Evolutionary conservation across 30 jellyfish, hydroid and myxozoan species (phyloP).

Genomic region (Sanderia malayensis): DNA sequence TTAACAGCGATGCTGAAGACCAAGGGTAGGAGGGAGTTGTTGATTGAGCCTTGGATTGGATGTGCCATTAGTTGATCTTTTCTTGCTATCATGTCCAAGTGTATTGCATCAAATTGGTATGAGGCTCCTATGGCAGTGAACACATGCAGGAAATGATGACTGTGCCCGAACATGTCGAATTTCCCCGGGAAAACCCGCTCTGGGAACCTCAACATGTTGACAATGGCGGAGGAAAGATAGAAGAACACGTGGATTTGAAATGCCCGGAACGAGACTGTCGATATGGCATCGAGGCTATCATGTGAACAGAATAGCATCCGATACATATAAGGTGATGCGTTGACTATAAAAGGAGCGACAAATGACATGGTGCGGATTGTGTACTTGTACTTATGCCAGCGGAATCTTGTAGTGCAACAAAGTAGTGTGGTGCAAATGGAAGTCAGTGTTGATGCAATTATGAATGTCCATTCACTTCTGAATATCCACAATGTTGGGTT

Average conservation of each 20-base stretch:
- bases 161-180: slow-evolving; percentile 85
- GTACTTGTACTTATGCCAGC: slow-evolving; percentile 73
- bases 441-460: slow-evolving; percentile 43
- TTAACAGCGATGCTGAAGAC: slow-evolving; percentile 18
- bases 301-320: slow-evolving; percentile 53
- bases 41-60: slow-evolving; percentile 22
- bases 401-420: slow-evolving; percentile 71
- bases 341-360: slow-evolving; percentile 83
- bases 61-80: slow-evolving; percentile 7
- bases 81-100: slow-evolving; percentile 60
- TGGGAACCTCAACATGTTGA: slow-evolving; percentile 83
- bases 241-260: slow-evolving; percentile 65
- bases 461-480: slow-evolving; percentile 44
- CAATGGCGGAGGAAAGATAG: slow-evolving; percentile 67
- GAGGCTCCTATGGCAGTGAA: slow-evolving; percentile 84
- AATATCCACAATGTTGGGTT: slow-evolving; percentile 12
- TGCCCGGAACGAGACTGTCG: slow-evolving; percentile 37
- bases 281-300: slow-evolving; percentile 42
- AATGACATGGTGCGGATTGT: slow-evolving; percentile 71
- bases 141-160: slow-evolving; percentile 89
- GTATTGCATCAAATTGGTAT: slow-evolving; percentile 73
- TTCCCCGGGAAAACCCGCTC: slow-evolving; percentile 89
- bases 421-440: slow-evolving; percentile 73
- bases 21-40: slow-evolving; percentile 32
- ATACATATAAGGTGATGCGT: slow-evolving; percentile 81